A percentile compares a stretch with the other conserved stretches of the same genome.
Evolutionary conservation across 2,888 invertebrate species (phyloP).

Genomic region (Pteria penguin): DNA sequence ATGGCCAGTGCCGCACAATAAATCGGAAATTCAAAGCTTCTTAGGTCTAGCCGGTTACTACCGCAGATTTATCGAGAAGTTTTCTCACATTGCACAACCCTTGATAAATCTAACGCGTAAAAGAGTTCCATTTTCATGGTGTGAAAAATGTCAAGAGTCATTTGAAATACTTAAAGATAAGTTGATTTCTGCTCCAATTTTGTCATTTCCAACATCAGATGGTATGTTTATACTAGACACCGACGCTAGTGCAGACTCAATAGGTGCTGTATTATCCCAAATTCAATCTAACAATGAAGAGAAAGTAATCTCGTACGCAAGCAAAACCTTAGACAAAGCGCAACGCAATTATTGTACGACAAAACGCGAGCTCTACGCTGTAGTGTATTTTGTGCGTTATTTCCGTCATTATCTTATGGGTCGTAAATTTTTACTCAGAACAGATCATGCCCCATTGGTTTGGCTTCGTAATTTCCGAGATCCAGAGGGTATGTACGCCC

Average conservation of each 20-base stretch:
- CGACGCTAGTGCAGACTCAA: conserved; percentile 9
- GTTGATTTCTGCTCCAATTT: too few species aligned
- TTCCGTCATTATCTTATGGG: conserved; percentile 35
- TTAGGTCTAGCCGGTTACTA: conserved; percentile 13
- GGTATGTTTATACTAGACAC: conserved; percentile 9
- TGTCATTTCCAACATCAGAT: neutral
- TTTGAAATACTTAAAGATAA: conserved; percentile 13
- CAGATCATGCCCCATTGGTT: conserved; percentile 32
- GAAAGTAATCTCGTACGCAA: conserved; percentile 21
- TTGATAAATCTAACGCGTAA: neutral
- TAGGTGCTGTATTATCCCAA: conserved; percentile 2
- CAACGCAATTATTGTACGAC: conserved; percentile 43
- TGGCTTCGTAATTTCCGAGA: conserved; percentile 39
- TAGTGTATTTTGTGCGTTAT: conserved; percentile 29
- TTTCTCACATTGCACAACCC: neutral
- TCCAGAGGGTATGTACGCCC: conserved; percentile 28
- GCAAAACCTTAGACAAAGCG: conserved; percentile 18
- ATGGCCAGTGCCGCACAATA: neutral
- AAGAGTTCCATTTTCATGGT: conserved; percentile 14
- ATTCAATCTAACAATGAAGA: conserved; percentile 19
- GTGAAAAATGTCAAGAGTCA: conserved; percentile 12
- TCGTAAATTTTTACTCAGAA: conserved; percentile 18
- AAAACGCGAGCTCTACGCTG: conserved; percentile 22
- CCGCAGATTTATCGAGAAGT: neutral
- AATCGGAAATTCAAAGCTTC: conserved; percentile 10